These are phyloP conservation scores for Alethe diademata DNA, from an alignment of 2,113 vertebrate genomes.

Conservation along the genomic window DNA sequence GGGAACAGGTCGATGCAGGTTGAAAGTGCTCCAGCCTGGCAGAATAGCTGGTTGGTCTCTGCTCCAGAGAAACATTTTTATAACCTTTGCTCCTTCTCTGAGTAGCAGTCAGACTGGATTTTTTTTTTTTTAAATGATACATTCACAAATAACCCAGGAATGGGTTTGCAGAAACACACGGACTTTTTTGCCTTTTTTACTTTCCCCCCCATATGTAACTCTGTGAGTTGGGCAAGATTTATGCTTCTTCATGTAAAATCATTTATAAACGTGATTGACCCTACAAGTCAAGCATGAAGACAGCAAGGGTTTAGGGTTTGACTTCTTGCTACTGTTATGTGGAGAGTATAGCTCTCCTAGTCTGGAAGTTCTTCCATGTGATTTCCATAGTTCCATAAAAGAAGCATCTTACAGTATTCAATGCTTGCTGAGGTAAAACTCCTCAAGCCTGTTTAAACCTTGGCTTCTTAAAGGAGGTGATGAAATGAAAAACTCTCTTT, in stretches of 20 bases:
- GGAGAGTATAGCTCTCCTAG: background rate
- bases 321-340: background rate
- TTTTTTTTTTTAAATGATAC: background rate
- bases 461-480: background rate
- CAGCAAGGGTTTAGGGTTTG: background rate
- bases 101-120: background rate
- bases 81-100: background rate
- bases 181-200: background rate
- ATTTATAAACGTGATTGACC: background rate
- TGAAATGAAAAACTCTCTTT: background rate
- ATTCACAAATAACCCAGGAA: background rate
- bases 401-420: background rate
- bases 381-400: background rate
- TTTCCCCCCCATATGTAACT: fast-evolving
- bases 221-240: background rate
- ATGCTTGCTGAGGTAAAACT: background rate
- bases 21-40: background rate
- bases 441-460: background rate
- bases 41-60: background rate
- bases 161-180: background rate
- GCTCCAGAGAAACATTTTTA: background rate
- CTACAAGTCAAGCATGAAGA: background rate
- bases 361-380: background rate
- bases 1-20: background rate
- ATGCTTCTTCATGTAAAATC: background rate